phyloP scores from a whole-genome alignment of 2,113 vertebrate species.

The Choloepus hoffmanni region DNA sequence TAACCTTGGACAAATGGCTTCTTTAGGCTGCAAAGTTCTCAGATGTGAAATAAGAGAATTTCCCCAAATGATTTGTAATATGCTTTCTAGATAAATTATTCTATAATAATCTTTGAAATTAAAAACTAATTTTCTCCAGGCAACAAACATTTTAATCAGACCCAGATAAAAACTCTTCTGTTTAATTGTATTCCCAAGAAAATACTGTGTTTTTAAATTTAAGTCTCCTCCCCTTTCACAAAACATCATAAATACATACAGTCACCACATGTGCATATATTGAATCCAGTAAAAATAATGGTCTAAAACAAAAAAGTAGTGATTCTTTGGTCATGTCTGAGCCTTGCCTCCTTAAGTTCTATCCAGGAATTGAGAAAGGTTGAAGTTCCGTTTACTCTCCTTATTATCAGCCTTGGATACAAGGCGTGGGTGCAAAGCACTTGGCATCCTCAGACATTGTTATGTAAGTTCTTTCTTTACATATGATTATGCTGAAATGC shows the following conservation, averaged over 20 bases:
- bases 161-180: not conserved
- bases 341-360: not conserved
- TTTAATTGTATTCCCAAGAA: not conserved
- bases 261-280: not conserved
- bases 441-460: not conserved
- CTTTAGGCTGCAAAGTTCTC: not conserved
- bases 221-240: not conserved
- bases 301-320: not conserved
- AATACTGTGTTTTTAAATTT: conserved; percentile 26
- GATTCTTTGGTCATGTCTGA: not conserved
- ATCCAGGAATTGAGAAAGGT: not conserved
- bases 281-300: not conserved
- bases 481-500: not conserved
- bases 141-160: conserved; percentile 60
- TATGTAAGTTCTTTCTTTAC: not conserved
- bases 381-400: accelerated
- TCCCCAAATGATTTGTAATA: conserved; percentile 24
- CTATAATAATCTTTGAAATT: conserved; percentile 33
- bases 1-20: conserved; percentile 7
- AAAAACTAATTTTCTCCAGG: conserved; percentile 50
- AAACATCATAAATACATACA: not conserved
- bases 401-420: not conserved
- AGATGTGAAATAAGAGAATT: not conserved
- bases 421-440: not conserved
- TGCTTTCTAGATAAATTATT: not conserved